Percentiles rank a stretch among this genome's conserved stretches.
phyloP scores from a whole-genome alignment of 2,888 invertebrate species.

The Lycaena phlaeas region DNA sequence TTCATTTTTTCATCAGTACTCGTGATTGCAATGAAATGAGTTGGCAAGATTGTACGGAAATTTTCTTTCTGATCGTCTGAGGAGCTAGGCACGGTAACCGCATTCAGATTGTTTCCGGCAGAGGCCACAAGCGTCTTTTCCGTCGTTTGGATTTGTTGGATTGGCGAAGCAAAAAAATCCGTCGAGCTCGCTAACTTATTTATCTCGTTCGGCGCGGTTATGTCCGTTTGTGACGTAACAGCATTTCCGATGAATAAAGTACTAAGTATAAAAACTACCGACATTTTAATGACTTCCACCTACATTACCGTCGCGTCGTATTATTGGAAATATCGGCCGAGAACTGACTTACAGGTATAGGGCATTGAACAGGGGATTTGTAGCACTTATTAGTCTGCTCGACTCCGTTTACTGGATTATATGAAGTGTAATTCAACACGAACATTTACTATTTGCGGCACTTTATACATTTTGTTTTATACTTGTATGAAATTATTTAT shows the following conservation, averaged over 20 bases:
- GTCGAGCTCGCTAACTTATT: slow-evolving; percentile 32
- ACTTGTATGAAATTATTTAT: no score
- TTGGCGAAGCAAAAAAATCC: slow-evolving; percentile 43
- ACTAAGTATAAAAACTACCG: slow-evolving; percentile 33
- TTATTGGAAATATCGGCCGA: slow-evolving; percentile 31
- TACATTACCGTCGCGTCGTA: slow-evolving; percentile 24
- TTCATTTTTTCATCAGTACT: slow-evolving; percentile 34
- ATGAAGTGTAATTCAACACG: slow-evolving; percentile 26
- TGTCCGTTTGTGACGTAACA: slow-evolving; percentile 33
- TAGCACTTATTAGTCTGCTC: slow-evolving; percentile 69
- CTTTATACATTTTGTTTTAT: not conserved
- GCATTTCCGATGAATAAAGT: slow-evolving; percentile 38
- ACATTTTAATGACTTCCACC: slow-evolving; percentile 29
- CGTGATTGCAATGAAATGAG: slow-evolving; percentile 37
- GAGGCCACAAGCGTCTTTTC: slow-evolving; percentile 45
- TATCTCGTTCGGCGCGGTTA: slow-evolving; percentile 30
- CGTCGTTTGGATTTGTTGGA: slow-evolving; percentile 46
- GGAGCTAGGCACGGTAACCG: slow-evolving; percentile 29
- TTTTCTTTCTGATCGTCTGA: slow-evolving; percentile 36
- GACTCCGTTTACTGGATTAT: slow-evolving; percentile 57
- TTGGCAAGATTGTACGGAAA: slow-evolving; percentile 54
- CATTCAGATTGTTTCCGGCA: slow-evolving; percentile 62
- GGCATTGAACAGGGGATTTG: slow-evolving; percentile 57
- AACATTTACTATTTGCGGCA: slow-evolving; percentile 12
- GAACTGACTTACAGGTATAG: slow-evolving; percentile 36